Conservation (phyloP, 2,888 invertebrate genomes). For the Lucinisca nassula region DNA sequence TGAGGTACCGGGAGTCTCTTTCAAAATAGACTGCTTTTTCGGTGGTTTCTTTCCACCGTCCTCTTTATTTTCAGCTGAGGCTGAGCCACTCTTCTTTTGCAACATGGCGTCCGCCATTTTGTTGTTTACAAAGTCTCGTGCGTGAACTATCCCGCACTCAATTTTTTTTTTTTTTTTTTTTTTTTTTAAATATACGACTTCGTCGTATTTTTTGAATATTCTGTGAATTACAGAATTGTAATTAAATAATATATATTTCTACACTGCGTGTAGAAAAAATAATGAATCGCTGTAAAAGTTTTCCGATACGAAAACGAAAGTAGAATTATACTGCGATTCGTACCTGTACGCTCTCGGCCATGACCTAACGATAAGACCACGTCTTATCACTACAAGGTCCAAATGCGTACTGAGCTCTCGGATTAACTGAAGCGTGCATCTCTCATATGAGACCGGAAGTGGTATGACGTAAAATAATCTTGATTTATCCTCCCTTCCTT, state of each 20-base stretch:
- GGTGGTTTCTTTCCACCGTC: background rate
- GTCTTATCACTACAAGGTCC: background rate
- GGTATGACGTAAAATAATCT: background rate
- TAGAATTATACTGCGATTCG: background rate
- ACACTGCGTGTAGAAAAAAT: background rate
- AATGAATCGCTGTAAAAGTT: background rate
- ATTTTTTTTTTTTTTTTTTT: background rate
- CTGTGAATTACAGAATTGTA: background rate
- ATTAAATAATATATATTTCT: background rate
- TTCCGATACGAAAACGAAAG: background rate
- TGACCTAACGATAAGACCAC: background rate
- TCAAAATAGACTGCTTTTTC: background rate
- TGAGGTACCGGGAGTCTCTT: background rate
- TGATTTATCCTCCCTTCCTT: too few relatives aligned
- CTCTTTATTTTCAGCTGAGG: background rate
- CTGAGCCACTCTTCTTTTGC: background rate
- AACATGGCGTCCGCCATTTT: background rate
- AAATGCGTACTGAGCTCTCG: background rate
- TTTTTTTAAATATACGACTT: background rate
- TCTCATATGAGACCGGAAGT: conserved; percentile 6
- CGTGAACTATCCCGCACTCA: background rate
- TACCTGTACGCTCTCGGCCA: background rate
- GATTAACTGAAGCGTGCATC: background rate
- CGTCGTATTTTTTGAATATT: background rate
- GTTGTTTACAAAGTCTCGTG: background rate